These are phyloP conservation scores for Phasia obesa DNA, from an alignment of 2,888 invertebrate species.

Conservation along the genomic window DNA sequence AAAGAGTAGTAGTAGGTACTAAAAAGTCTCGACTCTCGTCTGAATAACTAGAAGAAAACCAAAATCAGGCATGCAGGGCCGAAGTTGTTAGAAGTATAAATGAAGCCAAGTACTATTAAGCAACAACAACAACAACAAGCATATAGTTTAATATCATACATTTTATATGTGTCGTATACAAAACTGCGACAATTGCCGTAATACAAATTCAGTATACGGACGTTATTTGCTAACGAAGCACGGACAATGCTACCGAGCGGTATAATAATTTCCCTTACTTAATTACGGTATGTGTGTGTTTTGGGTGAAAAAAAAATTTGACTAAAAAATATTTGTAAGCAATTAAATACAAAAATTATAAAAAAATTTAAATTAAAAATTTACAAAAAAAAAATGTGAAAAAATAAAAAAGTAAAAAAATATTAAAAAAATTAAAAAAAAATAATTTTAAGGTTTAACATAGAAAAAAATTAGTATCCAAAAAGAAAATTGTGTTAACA, in stretches of 20 bases:
- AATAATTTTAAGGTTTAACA: background rate
- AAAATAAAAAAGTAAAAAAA: slow-evolving; percentile 19
- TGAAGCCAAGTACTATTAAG: slow-evolving; percentile 73
- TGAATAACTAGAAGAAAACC: slow-evolving; percentile 16
- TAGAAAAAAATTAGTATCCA: background rate
- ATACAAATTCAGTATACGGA: slow-evolving; percentile 80
- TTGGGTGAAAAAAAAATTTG: slow-evolving; percentile 18
- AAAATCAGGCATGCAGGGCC: slow-evolving; percentile 33
- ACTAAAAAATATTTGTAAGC: too few relatives aligned
- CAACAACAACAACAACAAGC: slow-evolving; percentile 50
- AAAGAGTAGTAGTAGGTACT: slow-evolving; percentile 47
- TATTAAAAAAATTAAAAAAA: slow-evolving; percentile 9
- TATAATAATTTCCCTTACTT: slow-evolving; percentile 35
- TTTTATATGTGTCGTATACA: slow-evolving; percentile 77
- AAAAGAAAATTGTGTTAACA: background rate
- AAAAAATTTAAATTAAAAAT: background rate
- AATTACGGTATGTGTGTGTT: slow-evolving; percentile 46
- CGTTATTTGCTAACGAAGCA: slow-evolving; percentile 78
- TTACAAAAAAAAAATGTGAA: background rate
- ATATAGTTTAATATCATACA: slow-evolving; percentile 46
- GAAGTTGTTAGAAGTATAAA: slow-evolving; percentile 49
- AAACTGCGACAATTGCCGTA: slow-evolving; percentile 80
- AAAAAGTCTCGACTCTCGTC: slow-evolving; percentile 53
- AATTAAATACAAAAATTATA: background rate
- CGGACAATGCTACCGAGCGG: slow-evolving; percentile 59